A percentile compares a stretch with the other conserved stretches of the same genome.
Evolutionary conservation across 2,888 invertebrate genomes (phyloP).

Genomic region (Netelia inedita): DNA sequence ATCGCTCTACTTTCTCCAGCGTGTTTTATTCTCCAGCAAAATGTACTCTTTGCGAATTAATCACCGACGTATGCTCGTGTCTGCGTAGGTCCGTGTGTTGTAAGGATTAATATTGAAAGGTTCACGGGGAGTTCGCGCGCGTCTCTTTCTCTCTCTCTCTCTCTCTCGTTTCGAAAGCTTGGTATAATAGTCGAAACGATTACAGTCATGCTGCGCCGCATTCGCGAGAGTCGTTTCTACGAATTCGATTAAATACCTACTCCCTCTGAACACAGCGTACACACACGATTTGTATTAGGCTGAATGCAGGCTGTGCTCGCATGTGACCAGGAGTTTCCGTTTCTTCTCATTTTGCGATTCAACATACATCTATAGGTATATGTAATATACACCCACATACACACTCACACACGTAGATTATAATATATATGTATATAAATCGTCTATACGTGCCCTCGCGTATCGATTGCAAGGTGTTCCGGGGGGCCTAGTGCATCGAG

Average conservation of each 20-base stretch:
- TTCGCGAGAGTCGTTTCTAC: conserved; percentile 38
- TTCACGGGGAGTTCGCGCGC: conserved; percentile 30
- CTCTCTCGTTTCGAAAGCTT: conserved; percentile 59
- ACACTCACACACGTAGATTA: background rate
- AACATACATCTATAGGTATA: background rate
- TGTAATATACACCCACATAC: background rate
- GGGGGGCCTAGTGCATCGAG: conserved; percentile 8
- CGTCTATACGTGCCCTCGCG: conserved; percentile 18
- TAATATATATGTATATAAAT: background rate
- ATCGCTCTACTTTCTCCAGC: conserved; percentile 55
- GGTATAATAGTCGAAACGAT: conserved; percentile 62
- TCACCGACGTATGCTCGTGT: conserved; percentile 9
- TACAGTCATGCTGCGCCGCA: conserved; percentile 44
- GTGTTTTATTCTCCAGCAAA: conserved; percentile 10
- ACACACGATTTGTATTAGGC: conserved; percentile 41
- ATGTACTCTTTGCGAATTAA: conserved; percentile 54
- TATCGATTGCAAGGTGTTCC: conserved; percentile 57
- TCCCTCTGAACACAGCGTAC: background rate
- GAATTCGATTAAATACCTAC: conserved; percentile 57
- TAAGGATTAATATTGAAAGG: conserved; percentile 60
- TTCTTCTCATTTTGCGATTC: conserved; percentile 46
- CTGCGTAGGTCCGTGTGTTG: background rate
- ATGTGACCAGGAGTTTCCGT: conserved; percentile 40
- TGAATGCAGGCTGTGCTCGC: conserved; percentile 29
- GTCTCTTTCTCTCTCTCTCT: conserved; percentile 35